Evolutionary conservation across 92 coral and sea anemone genomes (phyloP).

Genomic region (Epizoanthus illoricatus): DNA sequence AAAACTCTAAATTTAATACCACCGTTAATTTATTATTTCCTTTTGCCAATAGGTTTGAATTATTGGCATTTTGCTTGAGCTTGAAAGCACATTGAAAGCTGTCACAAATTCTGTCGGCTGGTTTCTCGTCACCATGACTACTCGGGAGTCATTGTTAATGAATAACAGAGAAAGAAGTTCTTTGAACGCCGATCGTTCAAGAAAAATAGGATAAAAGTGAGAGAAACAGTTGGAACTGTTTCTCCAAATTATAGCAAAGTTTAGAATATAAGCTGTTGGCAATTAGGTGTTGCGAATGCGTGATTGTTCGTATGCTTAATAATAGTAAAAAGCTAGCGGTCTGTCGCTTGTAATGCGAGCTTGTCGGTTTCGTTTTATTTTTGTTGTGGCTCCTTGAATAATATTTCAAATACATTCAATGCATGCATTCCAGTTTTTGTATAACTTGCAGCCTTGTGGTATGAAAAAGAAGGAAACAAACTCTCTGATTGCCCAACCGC

Average conservation of each 20-base stretch:
- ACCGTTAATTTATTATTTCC: slow-evolving; percentile 13
- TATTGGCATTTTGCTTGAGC: neutral
- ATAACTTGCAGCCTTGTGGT: slow-evolving; percentile 26
- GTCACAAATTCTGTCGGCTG: slow-evolving; percentile 32
- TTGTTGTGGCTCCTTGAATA: slow-evolving; percentile 5
- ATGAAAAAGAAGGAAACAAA: slow-evolving; percentile 25
- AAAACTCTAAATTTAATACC: slow-evolving; percentile 27
- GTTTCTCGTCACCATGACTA: slow-evolving; percentile 28
- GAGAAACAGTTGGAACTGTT: neutral
- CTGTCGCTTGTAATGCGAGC: neutral
- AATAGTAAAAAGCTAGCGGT: neutral
- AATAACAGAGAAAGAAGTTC: too few relatives aligned
- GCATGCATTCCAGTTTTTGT: slow-evolving; percentile 26
- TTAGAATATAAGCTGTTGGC: too few relatives aligned
- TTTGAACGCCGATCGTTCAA: neutral
- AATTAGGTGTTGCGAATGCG: too few relatives aligned
- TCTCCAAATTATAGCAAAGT: neutral
- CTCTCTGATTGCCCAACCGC: slow-evolving; percentile 1
- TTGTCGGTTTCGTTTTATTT: neutral
- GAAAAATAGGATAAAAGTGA: neutral
- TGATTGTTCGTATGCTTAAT: neutral
- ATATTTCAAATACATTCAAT: slow-evolving; percentile 1
- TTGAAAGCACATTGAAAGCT: slow-evolving; percentile 6
- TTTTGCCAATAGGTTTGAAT: slow-evolving; percentile 3
- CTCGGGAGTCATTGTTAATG: neutral